Base-by-base conservation (phyloP, 2,113 vertebrate genomes). In the Suricata suricatta region DNA sequence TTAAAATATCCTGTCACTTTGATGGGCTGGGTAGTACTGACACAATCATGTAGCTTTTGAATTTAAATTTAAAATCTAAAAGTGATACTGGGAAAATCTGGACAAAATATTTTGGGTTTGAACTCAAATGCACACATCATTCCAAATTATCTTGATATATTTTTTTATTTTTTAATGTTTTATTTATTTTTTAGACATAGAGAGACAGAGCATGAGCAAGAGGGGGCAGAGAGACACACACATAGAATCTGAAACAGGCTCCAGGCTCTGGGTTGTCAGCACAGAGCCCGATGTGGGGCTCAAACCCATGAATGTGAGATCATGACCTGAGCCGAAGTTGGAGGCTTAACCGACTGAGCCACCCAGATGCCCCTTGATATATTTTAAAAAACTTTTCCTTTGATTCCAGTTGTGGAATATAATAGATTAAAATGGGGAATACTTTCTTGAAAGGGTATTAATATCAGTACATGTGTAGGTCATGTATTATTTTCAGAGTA, bases 21-120 rank as follows among this genome's bases (percentile, higher is more conserved):
- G 60, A 85, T 93, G 63, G 35, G 4, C 38, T 85, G 16, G n/a
- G 38, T 91, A n/a, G 9, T 96, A 41, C 54, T 95, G 25, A 72
- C 29, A 69, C 60, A 89, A 69, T 74, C 74, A 92, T 71, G 14
- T 21, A 90, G 19, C 44, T 60, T 35, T 64, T 69, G 69, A 95
- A 96, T 97, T 92, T 93, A 90, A 94, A 63, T 97, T 93, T 44
- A 85, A 88, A 95, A 89, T 90, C 33, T 72, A 79, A 83, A 15
- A 71, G 38, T 57, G 4, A 25, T 77, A n/a, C 17, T 88, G 68
- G 31, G 0, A 95, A 87, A 96, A 80, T 71, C 47, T 85, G 12
- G 13, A 90, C 79, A 92, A 91, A 88, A 64, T 80, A 23, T 52
- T 90, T 96, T 92, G 21, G 5, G 38, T 50, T 95, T 74, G 17